Conservation (phyloP, 2,888 invertebrate species). For the Tineola bisselliella region DNA sequence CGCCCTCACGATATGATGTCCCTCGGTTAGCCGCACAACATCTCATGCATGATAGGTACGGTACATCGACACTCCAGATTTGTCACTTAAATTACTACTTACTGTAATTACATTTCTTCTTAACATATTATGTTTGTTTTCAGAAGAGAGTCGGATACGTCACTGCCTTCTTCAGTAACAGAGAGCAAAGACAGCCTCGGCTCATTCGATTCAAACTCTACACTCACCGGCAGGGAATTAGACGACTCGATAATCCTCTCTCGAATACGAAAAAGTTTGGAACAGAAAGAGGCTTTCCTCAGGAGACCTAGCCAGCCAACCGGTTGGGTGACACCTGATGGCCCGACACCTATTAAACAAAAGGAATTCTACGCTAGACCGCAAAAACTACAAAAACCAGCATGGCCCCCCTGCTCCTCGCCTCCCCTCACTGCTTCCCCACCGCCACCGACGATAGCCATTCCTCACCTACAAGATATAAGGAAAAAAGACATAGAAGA, state of each 20-base stretch:
- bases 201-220: slow-evolving; percentile 75
- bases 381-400: slow-evolving; percentile 76
- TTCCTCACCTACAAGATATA: slow-evolving; percentile 24
- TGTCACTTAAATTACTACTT: no score
- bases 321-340: slow-evolving; percentile 66
- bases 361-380: slow-evolving; percentile 83
- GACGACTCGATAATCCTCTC: slow-evolving; percentile 79
- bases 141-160: slow-evolving; percentile 70
- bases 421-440: slow-evolving; percentile 70
- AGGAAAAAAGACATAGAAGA: slow-evolving; percentile 47
- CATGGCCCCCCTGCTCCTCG: slow-evolving; percentile 73
- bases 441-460: slow-evolving; percentile 42
- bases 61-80: no score
- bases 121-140: slow-evolving; percentile 18
- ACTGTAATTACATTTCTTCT: neutral
- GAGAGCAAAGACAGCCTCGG: slow-evolving; percentile 75
- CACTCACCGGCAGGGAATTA: slow-evolving; percentile 72
- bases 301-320: slow-evolving; percentile 76
- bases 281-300: slow-evolving; percentile 90
- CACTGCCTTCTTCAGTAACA: slow-evolving; percentile 71
- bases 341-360: slow-evolving; percentile 65
- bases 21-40: slow-evolving; percentile 40
- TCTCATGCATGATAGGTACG: slow-evolving; percentile 55
- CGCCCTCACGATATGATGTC: slow-evolving; percentile 45
- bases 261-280: slow-evolving; percentile 83